These are phyloP conservation scores for Furnarius figulus DNA, from an alignment of 2,113 vertebrate genomes.

Conservation along the genomic window DNA sequence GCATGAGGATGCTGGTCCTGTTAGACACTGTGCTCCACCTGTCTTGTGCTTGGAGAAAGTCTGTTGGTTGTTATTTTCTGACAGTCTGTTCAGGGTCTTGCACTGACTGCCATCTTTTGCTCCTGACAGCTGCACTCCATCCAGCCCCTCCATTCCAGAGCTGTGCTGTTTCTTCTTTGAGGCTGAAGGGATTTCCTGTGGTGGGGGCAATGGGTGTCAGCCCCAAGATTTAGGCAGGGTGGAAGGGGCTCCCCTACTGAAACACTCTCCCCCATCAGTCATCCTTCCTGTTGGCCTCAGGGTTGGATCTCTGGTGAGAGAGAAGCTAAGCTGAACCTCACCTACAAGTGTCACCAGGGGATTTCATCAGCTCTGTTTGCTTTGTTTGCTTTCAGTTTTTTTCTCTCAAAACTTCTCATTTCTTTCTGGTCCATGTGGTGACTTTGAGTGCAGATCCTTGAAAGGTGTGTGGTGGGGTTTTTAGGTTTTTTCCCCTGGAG, in stretches of 20 bases:
- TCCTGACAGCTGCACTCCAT: accelerated
- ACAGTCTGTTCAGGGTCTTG: neutral
- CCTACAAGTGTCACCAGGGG: neutral
- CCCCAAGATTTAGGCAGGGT: neutral
- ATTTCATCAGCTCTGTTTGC: neutral
- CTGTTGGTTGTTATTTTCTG: neutral
- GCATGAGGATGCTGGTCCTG: neutral
- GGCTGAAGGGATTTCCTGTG: neutral
- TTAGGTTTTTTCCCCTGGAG: too few relatives aligned
- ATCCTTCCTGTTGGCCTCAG: neutral
- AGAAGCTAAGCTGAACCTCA: neutral
- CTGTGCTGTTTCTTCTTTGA: neutral
- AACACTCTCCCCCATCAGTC: accelerated
- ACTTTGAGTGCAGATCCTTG: neutral
- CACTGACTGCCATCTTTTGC: neutral
- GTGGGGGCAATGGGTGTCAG: too few relatives aligned
- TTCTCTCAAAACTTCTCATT: neutral
- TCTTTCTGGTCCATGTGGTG: neutral
- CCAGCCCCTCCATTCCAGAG: neutral
- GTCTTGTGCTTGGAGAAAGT: neutral
- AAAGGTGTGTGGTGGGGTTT: neutral
- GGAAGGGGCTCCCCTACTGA: neutral
- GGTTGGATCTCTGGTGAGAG: neutral
- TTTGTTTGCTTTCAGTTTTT: neutral
- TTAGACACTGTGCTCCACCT: neutral